A percentile compares a stretch with the other conserved stretches of the same genome.
phyloP scores from a whole-genome alignment of 2,888 invertebrate species.

The Antheraea yamamai region DNA sequence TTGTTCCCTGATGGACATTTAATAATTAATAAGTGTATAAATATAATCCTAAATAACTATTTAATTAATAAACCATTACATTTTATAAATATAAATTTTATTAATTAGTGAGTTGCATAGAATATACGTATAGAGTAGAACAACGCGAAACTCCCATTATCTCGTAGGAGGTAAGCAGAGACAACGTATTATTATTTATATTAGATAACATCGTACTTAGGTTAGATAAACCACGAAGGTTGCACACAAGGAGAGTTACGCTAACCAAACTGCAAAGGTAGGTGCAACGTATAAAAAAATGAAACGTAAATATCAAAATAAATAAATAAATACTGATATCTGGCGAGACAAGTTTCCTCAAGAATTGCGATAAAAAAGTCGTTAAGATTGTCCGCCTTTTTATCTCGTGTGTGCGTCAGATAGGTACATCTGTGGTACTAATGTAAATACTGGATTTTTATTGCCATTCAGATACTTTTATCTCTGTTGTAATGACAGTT shows the following conservation, averaged over 20 bases:
- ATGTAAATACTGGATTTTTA: conserved; percentile 68
- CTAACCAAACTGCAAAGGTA: background rate
- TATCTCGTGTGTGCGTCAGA: conserved; percentile 66
- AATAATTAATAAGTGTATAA: too few relatives aligned
- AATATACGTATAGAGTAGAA: background rate
- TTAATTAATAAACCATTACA: too few relatives aligned
- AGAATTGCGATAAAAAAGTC: conserved; percentile 66
- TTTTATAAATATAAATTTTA: too few relatives aligned
- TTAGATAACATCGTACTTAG: background rate
- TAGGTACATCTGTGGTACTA: conserved; percentile 57
- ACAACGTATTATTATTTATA: background rate
- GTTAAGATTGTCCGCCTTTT: conserved; percentile 68
- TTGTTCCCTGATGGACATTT: too few relatives aligned
- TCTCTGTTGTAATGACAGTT: conserved; percentile 47
- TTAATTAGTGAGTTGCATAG: background rate
- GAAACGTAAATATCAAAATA: conserved; percentile 27
- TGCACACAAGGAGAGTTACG: background rate
- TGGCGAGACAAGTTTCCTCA: conserved; percentile 42
- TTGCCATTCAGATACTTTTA: conserved; percentile 51
- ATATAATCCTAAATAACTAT: too few relatives aligned
- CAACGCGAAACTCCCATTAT: background rate
- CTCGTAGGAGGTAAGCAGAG: background rate
- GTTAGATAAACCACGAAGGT: background rate
- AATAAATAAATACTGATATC: conserved; percentile 22
- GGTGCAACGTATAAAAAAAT: background rate